phyloP scores from a whole-genome alignment of 2,113 vertebrate species.

The Nothobranchius furzeri region DNA sequence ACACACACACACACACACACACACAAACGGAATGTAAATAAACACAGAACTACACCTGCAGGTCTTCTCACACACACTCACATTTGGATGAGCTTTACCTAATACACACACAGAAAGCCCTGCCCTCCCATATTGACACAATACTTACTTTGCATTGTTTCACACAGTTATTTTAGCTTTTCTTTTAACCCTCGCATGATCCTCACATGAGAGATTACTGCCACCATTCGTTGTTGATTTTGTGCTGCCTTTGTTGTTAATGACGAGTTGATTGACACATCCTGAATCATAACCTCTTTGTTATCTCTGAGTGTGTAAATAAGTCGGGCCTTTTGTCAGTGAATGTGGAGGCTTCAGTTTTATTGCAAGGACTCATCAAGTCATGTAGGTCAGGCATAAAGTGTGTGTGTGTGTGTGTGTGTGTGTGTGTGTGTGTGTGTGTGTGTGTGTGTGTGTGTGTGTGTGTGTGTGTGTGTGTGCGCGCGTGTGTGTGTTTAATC shows the following conservation, averaged over 20 bases:
- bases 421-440: not conserved
- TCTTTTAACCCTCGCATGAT: slow-evolving; percentile 51
- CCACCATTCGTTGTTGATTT: slow-evolving; percentile 47
- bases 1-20: slow-evolving; percentile 1
- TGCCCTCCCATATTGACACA: slow-evolving; percentile 57
- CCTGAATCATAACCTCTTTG: slow-evolving; percentile 45
- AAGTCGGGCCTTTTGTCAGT: not conserved
- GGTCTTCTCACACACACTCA: not conserved
- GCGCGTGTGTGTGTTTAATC: not conserved
- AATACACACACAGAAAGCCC: slow-evolving; percentile 40
- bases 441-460: too few relatives aligned
- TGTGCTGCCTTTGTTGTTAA: slow-evolving; percentile 17
- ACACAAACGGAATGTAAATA: not conserved
- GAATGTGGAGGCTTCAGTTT: slow-evolving; percentile 18
- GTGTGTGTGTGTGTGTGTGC: too few relatives aligned
- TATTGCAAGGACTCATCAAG: not conserved
- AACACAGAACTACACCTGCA: not conserved
- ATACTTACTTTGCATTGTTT: slow-evolving; percentile 35
- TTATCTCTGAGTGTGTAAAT: slow-evolving; percentile 50
- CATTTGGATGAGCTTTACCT: slow-evolving; percentile 16
- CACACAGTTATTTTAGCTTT: slow-evolving; percentile 46
- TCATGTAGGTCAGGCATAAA: not conserved
- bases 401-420: not conserved
- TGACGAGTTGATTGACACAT: slow-evolving; percentile 50
- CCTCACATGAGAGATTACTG: slow-evolving; percentile 53